phyloP scores from a whole-genome alignment of 2,797 vertebrate species.

The Sternotherus odoratus region DNA sequence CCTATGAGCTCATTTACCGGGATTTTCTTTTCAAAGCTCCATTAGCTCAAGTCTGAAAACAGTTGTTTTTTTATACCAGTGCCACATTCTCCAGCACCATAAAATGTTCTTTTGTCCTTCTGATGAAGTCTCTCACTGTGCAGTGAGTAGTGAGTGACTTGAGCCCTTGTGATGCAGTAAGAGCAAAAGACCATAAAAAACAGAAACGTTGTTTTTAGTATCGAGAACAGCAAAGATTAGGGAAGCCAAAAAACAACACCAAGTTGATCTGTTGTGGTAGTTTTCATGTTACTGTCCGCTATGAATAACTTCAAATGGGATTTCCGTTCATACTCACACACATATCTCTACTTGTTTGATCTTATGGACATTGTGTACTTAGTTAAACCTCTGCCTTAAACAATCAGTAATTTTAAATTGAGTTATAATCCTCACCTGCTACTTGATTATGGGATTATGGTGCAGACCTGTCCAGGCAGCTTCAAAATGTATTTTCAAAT shows the following conservation, averaged over 20 bases:
- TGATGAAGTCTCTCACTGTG: not conserved
- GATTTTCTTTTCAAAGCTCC: not conserved
- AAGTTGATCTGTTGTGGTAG: not conserved
- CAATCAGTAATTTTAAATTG: not conserved
- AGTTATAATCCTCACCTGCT: not conserved
- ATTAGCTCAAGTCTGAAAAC: not conserved
- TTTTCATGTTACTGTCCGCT: not conserved
- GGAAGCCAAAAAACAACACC: not conserved
- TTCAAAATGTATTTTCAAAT: not conserved
- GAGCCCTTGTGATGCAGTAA: not conserved
- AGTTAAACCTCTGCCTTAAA: not conserved
- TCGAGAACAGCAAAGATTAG: not conserved
- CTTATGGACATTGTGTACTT: not conserved
- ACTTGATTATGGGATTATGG: not conserved
- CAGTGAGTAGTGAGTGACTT: not conserved
- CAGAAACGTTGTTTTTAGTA: not conserved
- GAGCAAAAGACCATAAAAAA: not conserved
- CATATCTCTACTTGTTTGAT: not conserved
- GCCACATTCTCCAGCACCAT: not conserved
- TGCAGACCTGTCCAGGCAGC: not conserved
- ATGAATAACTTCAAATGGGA: not conserved
- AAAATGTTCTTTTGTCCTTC: not conserved
- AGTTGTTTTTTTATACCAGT: not conserved
- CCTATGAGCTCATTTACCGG: slow-evolving; percentile 12
- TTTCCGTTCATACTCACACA: not conserved